Conservation (phyloP, 2,797 vertebrate genomes). For the Chelidonichthys spinosus region DNA sequence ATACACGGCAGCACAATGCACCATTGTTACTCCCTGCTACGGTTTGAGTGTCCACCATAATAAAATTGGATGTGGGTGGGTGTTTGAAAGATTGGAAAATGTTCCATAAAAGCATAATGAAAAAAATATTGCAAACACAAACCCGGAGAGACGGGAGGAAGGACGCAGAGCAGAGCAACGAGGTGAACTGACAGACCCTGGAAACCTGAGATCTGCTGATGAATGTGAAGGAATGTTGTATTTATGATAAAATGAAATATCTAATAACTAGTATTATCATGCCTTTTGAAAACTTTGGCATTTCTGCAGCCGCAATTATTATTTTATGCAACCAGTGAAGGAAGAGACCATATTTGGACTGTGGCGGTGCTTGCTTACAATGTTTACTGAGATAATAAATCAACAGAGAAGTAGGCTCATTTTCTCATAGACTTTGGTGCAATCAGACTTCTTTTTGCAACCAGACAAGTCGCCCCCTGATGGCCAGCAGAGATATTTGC, state of each 20-base stretch:
- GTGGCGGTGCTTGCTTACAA: no score
- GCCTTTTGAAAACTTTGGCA: no score
- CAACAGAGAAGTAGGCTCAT: no score
- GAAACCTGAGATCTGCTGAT: not conserved
- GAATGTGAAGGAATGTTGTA: constrained; percentile 32
- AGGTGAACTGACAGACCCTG: constrained; percentile 1
- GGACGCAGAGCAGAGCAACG: accelerated
- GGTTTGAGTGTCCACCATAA: constrained; percentile 51
- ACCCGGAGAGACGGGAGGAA: not conserved
- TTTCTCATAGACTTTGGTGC: no score
- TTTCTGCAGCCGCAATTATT: no score
- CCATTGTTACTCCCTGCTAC: constrained; percentile 33
- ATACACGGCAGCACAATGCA: constrained; percentile 40
- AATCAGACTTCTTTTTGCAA: no score
- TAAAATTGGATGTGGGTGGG: constrained; percentile 31
- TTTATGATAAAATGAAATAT: not conserved
- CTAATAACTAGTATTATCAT: not conserved
- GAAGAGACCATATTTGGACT: no score
- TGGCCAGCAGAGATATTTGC: no score
- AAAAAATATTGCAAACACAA: constrained; percentile 16
- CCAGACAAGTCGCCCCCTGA: no score
- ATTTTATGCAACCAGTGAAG: no score
- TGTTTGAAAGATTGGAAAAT: constrained; percentile 44
- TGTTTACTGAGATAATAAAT: no score
- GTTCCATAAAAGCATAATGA: constrained; percentile 33